phyloP scores from a whole-genome alignment of 2,888 invertebrate species.

The Iselma pallidipennis region DNA sequence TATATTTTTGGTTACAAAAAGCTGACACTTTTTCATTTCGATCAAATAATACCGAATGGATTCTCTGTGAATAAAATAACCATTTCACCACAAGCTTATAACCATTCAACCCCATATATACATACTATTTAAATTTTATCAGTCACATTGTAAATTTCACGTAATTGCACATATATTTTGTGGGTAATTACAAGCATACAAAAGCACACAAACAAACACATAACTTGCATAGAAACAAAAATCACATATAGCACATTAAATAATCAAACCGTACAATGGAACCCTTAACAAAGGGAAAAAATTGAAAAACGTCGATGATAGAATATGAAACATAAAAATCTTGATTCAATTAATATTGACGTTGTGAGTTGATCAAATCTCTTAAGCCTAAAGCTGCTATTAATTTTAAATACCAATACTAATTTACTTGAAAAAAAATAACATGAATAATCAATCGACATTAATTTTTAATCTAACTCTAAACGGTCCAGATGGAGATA shows the following conservation, averaged over 20 bases:
- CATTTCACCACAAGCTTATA: not conserved
- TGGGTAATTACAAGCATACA: slow-evolving; percentile 13
- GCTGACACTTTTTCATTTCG: too few species aligned
- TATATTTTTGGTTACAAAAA: too few species aligned
- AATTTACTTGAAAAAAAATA: too few species aligned
- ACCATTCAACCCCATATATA: not conserved
- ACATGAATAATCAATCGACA: not conserved
- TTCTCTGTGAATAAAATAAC: too few species aligned
- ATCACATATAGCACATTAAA: not conserved
- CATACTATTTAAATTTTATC: slow-evolving; percentile 16
- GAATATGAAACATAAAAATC: too few species aligned
- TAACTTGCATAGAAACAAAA: not conserved
- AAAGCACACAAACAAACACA: slow-evolving; percentile 7
- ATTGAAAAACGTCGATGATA: too few species aligned
- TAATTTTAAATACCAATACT: too few species aligned
- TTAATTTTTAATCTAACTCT: not conserved
- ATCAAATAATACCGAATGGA: too few species aligned
- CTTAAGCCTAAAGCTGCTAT: too few species aligned
- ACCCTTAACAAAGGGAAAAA: not conserved
- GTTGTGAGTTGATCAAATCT: too few species aligned
- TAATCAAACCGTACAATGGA: not conserved
- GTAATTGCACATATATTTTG: slow-evolving; percentile 18
- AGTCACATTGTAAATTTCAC: slow-evolving; percentile 11
- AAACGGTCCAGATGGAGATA: not conserved
- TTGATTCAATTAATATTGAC: too few species aligned